Base-by-base conservation (phyloP, 1,140 invertebrate species). In the Drosophila leontia region DNA sequence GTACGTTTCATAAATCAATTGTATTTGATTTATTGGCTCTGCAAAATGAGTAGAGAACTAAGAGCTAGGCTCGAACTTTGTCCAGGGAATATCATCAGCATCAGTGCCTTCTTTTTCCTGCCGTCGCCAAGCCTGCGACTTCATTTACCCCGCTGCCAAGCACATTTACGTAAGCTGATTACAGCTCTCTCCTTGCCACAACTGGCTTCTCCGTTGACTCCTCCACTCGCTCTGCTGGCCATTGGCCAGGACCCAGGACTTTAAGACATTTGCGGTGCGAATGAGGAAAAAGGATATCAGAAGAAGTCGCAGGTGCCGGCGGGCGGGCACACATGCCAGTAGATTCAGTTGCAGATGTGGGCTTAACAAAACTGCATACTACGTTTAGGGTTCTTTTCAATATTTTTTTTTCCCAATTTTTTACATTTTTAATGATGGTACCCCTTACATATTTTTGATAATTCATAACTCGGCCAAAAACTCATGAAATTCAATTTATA, bases 131-230 rank as follows among this genome's bases (percentile, higher is more conserved):
- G 75, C 82, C 69, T 63, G 45, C 62, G 60, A 67, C 74, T 80
- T 72, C 75, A 81, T 78, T 85, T 84, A 71, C 84, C 78, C 78
- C 82, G 75, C 79, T 80, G 26, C 80, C 68, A 81, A 65, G 78
- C 78, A 78, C 82, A 86, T 85, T 85, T 85, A 85, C 82, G 70
- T 86, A 86, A 86, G 82, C 82, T 86, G 82, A 86, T 86, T 86
- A 85, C 75, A 15, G 53, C 53, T 15, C 34, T 13, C 42, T 13
- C 42, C 42, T 17, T 13, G n/a, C 35, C 11, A 15, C 41, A 17
- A 9, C 41, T 5, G 8, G 44, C 44, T 23, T 11, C 51, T 32
- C 39, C 37, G n/a, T 7, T 19, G 8, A 19, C 44, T 13, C 17
- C 26, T 44, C 37, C 34, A 50, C 58, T 72, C 65, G 48, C 58